These are phyloP conservation scores for Sarotherodon lohbergeri DNA, from an alignment of 2,113 vertebrate species.

Conservation along the genomic window DNA sequence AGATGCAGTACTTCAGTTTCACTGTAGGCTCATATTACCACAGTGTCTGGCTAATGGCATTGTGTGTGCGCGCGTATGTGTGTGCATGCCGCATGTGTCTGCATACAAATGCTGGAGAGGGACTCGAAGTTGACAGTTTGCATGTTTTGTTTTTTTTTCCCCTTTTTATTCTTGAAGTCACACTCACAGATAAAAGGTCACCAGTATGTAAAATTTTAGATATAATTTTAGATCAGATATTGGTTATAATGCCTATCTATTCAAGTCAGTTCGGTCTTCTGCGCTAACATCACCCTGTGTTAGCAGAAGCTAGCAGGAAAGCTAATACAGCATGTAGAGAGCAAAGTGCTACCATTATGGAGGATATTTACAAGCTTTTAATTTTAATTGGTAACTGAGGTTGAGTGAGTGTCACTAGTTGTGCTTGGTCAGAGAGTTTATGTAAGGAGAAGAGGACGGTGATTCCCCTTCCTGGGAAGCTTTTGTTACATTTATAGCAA, in stretches of 20 bases:
- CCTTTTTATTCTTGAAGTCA: background rate
- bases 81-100: background rate
- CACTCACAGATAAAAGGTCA: background rate
- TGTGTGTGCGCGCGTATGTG: background rate
- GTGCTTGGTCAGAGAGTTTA: background rate
- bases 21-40: conserved; percentile 42
- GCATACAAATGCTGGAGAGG: background rate
- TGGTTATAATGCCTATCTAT: background rate
- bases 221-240: background rate
- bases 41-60: conserved; percentile 16
- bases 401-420: background rate
- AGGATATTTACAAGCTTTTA: background rate
- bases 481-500: background rate
- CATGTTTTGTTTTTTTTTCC: accelerated
- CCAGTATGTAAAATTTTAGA: background rate
- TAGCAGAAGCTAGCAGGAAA: background rate
- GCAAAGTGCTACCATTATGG: background rate
- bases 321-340: background rate
- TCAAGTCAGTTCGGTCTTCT: background rate
- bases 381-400: background rate
- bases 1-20: conserved; percentile 41
- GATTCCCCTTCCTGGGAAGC: background rate
- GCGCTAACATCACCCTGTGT: background rate
- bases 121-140: background rate
- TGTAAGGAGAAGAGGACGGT: background rate